phyloP scores from a whole-genome alignment of 2,888 invertebrate genomes.

The Girardia tigrina region DNA sequence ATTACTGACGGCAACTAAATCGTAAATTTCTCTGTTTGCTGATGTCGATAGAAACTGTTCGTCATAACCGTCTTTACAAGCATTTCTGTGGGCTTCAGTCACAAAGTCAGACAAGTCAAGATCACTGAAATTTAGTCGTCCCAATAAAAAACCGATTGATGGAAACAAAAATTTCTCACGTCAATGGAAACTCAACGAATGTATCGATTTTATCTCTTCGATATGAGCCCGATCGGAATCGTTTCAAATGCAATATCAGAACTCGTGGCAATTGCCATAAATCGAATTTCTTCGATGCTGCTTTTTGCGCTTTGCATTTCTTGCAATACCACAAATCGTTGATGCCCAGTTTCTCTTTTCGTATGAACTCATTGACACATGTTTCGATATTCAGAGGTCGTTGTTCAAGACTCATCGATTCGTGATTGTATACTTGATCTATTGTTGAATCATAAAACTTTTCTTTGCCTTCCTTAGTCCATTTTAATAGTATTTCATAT shows the following conservation, averaged over 20 bases:
- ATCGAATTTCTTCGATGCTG: conserved; percentile 35
- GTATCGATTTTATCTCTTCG: conserved; percentile 33
- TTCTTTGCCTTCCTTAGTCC: no score
- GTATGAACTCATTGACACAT: conserved; percentile 31
- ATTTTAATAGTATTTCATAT: no score
- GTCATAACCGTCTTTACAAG: no score
- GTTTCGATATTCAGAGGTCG: no score
- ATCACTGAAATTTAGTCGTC: neutral
- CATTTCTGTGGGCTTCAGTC: no score
- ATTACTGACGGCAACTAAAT: conserved; percentile 35
- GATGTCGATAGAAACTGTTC: no score
- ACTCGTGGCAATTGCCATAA: conserved; percentile 34
- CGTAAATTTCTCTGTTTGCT: no score
- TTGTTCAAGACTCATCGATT: no score
- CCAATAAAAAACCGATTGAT: neutral
- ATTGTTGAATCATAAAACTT: no score
- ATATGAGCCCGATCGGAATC: conserved; percentile 16
- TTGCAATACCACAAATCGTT: conserved; percentile 35
- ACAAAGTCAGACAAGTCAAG: conserved; percentile 15
- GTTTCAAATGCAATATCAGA: conserved; percentile 37
- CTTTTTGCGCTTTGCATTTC: conserved; percentile 31
- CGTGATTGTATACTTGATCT: no score
- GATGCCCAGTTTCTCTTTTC: conserved; percentile 30
- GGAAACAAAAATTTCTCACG: neutral
- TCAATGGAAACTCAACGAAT: conserved; percentile 33